Conservation (phyloP, 2,113 vertebrate genomes). For the Syngnathus typhle region DNA sequence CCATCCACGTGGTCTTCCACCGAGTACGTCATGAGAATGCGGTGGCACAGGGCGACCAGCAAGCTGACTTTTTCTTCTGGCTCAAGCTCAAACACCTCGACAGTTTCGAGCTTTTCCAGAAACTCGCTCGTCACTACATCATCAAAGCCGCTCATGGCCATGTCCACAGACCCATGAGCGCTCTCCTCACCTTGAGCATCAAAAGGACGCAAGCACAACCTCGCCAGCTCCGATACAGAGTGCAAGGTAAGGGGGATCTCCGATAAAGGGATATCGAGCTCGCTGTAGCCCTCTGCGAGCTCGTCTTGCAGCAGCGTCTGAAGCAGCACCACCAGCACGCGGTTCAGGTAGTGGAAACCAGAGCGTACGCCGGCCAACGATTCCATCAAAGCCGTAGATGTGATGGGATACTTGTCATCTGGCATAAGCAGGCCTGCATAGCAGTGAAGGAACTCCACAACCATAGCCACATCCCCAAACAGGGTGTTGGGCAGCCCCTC, state of each 20-base stretch:
- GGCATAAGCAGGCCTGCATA: conserved; percentile 87
- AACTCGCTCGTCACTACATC: conserved; percentile 88
- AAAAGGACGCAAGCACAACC: conserved; percentile 85
- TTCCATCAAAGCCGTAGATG: conserved; percentile 85
- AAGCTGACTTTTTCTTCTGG: conserved; percentile 87
- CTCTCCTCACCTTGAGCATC: conserved; percentile 86
- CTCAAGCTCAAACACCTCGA: conserved; percentile 88
- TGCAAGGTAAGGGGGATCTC: conserved; percentile 95
- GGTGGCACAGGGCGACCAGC: conserved; percentile 86
- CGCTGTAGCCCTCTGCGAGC: conserved; percentile 91
- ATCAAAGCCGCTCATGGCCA: conserved; percentile 73
- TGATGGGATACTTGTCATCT: conserved; percentile 90
- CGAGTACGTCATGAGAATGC: conserved; percentile 95
- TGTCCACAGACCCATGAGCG: conserved; percentile 67
- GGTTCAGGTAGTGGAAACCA: conserved; percentile 89
- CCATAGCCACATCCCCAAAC: conserved; percentile 92
- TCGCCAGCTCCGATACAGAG: conserved; percentile 87
- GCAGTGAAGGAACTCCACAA: conserved; percentile 90
- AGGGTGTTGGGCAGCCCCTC: conserved; percentile 91
- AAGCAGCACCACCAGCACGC: conserved; percentile 86
- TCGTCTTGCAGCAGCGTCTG: conserved; percentile 95
- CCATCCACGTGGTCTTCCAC: conserved; percentile 92
- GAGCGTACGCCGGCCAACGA: conserved; percentile 83
- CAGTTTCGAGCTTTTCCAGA: conserved; percentile 86
- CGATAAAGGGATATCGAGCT: conserved; percentile 88